Conservation (phyloP, 2,888 invertebrate genomes). For the Pasiphila rectangulata region DNA sequence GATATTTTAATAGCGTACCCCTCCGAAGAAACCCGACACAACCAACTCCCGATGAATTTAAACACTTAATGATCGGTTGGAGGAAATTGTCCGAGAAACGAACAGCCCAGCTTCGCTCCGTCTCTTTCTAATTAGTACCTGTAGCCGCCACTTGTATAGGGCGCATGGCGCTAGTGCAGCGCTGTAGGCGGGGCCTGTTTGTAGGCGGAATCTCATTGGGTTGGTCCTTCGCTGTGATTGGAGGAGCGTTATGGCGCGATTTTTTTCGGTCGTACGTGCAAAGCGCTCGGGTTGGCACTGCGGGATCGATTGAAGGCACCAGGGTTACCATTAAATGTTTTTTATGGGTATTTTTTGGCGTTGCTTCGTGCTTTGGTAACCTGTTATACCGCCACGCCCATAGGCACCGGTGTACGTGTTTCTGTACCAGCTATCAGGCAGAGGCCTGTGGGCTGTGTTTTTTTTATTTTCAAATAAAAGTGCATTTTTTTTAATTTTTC, state of each 20-base stretch:
- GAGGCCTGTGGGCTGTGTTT: conserved; percentile 63
- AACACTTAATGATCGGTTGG: conserved; percentile 81
- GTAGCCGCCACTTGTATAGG: conserved; percentile 64
- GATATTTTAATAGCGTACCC: conserved; percentile 81
- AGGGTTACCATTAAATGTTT: conserved; percentile 78
- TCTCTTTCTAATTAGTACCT: conserved; percentile 72
- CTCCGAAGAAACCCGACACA: conserved; percentile 80
- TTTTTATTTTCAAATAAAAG: conserved; percentile 49
- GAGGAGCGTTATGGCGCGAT: conserved; percentile 55
- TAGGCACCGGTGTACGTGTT: conserved; percentile 59
- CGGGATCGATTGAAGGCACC: conserved; percentile 72
- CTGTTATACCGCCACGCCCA: conserved; percentile 77
- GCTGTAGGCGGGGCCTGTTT: conserved; percentile 50
- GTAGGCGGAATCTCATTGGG: conserved; percentile 53
- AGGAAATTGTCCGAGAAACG: conserved; percentile 80
- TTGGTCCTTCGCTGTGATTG: conserved; percentile 56
- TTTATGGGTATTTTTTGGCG: conserved; percentile 80
- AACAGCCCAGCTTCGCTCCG: conserved; percentile 62
- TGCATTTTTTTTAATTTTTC: conserved; percentile 56
- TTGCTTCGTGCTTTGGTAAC: conserved; percentile 72
- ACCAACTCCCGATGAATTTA: conserved; percentile 80
- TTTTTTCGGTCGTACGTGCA: conserved; percentile 72
- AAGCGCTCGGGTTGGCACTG: conserved; percentile 69
- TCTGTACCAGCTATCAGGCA: conserved; percentile 64
- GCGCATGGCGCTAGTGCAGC: conserved; percentile 58